Evolutionary conservation across 2,888 invertebrate genomes (phyloP).

Genomic region (Drosophila cyrtoloma): DNA sequence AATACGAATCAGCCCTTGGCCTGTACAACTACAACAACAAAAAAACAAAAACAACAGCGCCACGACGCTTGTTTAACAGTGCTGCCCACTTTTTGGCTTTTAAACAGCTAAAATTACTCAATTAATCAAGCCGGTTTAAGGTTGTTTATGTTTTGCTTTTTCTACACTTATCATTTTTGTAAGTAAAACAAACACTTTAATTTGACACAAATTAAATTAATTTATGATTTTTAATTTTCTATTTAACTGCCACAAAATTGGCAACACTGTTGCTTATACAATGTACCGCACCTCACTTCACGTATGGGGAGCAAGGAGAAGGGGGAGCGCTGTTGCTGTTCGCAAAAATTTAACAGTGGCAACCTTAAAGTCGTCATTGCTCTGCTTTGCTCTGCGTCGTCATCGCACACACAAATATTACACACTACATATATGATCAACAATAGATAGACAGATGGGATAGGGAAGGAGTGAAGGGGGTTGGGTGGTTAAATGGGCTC

Average conservation of each 20-base stretch:
- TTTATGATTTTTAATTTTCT: slow-evolving; percentile 12
- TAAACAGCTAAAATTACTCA: slow-evolving; percentile 17
- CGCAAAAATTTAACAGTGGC: slow-evolving; percentile 29
- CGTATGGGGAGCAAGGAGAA: slow-evolving; percentile 7
- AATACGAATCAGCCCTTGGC: slow-evolving; percentile 68
- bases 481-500: slow-evolving; percentile 45
- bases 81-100: slow-evolving; percentile 30
- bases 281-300: slow-evolving; percentile 53
- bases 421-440: slow-evolving; percentile 45
- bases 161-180: background rate
- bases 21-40: slow-evolving; percentile 44
- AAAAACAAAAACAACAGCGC: slow-evolving; percentile 53
- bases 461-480: background rate
- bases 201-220: background rate
- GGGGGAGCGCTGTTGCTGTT: slow-evolving; percentile 16
- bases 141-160: background rate
- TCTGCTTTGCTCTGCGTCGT: slow-evolving; percentile 40
- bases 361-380: slow-evolving; percentile 5
- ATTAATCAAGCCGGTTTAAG: background rate
- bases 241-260: slow-evolving; percentile 1
- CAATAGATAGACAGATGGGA: slow-evolving; percentile 27
- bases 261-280: slow-evolving; percentile 57
- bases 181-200: background rate
- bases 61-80: slow-evolving; percentile 60
- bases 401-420: slow-evolving; percentile 47